Base-by-base conservation (phyloP, 2,113 vertebrate species). In the Cololabis saira region DNA sequence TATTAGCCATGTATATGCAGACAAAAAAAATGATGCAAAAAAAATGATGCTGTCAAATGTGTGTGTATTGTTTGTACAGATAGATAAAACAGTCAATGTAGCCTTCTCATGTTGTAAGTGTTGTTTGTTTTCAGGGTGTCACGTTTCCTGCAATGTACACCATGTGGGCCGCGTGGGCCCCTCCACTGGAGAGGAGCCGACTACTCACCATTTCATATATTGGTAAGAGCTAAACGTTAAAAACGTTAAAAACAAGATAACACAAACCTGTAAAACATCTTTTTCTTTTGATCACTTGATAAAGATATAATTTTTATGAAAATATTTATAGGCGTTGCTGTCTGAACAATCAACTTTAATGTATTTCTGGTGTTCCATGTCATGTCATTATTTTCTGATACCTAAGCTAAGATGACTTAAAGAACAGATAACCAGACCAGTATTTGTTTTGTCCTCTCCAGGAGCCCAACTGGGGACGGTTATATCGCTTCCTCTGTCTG, bases 81-180 rank as follows among this genome's bases (percentile, higher is more conserved):
- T 1, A 37, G 33, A 37, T 37, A 11, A 11, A 9, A n/a, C n/a
- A n/a, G n/a, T n/a, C 33, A 37, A 11, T 37, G 3, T 37, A 11
- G 5, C 33, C 33, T 37, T 37, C 33, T 37, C 10, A 37, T 37
- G 6, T 9, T 12, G 9, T 16, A 52, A 5, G 53, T 59, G 1
- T 64, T 80, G 12, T 82, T 90, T 44, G 22, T 74, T 19, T 59
- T 60, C 71, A 99, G 98, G 98, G 98, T 73, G 96, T 99, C 3
- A 97, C 97, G 0, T 99, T 95, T 79, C 98, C 98, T 60, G 95
- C 98, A 1, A 99, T 99, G 97, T 97, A 98, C 77, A 94, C 95
- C 1, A 98, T 99, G 95, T 99, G 98, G 98, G 95, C 96, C 1
- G 92, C 93, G 0, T 99, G 98, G 98, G 97, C 98, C 12, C 98